Evolutionary conservation across 2,888 invertebrate genomes (phyloP), one percentile per base, ranked within the genome.

Genomic region (Platynereis dumerilii): DNA sequence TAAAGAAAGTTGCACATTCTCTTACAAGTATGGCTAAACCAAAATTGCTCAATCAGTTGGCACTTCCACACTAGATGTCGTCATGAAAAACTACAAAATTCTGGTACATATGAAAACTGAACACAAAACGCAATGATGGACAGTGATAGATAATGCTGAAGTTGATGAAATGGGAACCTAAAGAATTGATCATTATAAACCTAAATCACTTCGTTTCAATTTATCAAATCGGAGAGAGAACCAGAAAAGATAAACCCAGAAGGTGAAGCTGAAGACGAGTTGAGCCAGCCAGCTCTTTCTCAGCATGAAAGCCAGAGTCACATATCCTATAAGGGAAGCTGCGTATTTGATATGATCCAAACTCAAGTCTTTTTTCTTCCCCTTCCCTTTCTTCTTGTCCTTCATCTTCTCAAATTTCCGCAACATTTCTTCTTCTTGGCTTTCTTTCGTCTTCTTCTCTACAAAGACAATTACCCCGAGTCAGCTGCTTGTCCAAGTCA

Each of bases 171-270:
- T 34, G 34, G 12, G 34, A 34, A 34, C 34, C 34, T 34, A 34
- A 7, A 7, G 7, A 34, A 5, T 12, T 34, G 34, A 34, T 7
- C 12, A 34, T 34, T 58, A 58, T 58, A 58, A 24, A 10, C 58
- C 39, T 10, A 59, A 48, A 20, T 52, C 29, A 10, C 27, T 20
- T 29, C 26, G 3, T 17, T 55, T 55, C 26, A 27, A 26, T 20
- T 29, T 28, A 27, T 62, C 62, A 45, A 62, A 62, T 24, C 62
- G 20, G 22, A 62, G n/a, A 17, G 42, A 20, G 28, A 57, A 62
- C 62, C 63, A 61, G 55, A 64, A 69, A 39, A 69, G 57, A 54
- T 64, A 66, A 17, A 57, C 61, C 45, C 60, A 64, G 52, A 69
- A 69, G 42, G 56, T 54, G 28, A 58, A 45, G 2, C 64, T 61